Conservation (phyloP, 2,888 invertebrate species). For the Caenorhabditis japonica region DNA sequence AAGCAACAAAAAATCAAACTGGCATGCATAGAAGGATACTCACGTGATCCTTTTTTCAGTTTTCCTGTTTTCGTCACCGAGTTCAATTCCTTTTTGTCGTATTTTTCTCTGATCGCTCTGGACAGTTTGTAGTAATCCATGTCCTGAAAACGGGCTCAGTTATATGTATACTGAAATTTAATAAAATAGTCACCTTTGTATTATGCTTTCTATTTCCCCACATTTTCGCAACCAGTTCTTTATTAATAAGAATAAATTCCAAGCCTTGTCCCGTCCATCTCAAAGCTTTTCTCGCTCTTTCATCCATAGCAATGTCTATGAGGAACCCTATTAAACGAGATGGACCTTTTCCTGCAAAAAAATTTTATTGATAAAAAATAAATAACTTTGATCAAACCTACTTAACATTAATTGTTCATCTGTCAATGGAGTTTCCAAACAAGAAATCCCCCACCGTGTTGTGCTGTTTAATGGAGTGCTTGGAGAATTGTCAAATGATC, state of each 20-base stretch:
- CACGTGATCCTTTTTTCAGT: constrained; percentile 42
- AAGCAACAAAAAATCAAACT: background rate
- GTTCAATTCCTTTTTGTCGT: constrained; percentile 27
- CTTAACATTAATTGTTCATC: constrained; percentile 31
- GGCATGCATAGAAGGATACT: constrained; percentile 16
- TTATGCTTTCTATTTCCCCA: constrained; percentile 56
- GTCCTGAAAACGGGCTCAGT: constrained; percentile 26
- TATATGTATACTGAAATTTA: background rate
- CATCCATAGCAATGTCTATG: constrained; percentile 42
- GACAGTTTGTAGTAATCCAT: constrained; percentile 51
- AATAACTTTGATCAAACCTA: background rate
- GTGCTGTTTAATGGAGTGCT: background rate
- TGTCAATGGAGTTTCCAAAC: no score
- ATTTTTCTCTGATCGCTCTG: constrained; percentile 51
- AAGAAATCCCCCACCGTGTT: background rate
- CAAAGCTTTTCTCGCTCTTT: constrained; percentile 23
- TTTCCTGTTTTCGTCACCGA: constrained; percentile 21
- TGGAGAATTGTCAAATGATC: background rate
- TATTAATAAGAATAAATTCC: constrained; percentile 41
- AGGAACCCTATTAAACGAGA: constrained; percentile 45
- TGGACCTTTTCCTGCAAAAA: constrained; percentile 45
- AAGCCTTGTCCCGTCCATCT: constrained; percentile 50
- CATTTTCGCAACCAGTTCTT: constrained; percentile 43
- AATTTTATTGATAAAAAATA: background rate
- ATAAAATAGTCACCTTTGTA: constrained; percentile 14